These are phyloP conservation scores for Melanotaenia parkinsoni DNA, from an alignment of 2,797 vertebrate species.

Conservation along the genomic window DNA sequence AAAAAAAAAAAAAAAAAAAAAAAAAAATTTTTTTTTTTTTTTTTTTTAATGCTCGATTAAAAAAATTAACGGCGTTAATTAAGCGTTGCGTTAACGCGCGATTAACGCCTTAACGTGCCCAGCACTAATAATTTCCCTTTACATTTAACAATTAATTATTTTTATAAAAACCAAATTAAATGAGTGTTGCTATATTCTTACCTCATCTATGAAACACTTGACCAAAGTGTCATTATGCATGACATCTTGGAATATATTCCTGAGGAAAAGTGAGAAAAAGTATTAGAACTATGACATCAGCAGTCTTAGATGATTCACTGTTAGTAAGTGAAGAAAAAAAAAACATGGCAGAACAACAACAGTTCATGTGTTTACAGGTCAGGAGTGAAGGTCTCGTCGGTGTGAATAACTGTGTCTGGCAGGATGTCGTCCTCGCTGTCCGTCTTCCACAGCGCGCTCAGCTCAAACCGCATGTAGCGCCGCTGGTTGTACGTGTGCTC, in stretches of 20 bases:
- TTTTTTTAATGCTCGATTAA: no score
- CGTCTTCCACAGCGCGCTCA: conserved; percentile 91
- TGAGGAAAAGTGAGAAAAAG: conserved; percentile 50
- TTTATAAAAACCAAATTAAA: no score
- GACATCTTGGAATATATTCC: conserved; percentile 97
- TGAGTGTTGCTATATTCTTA: conserved; percentile 66
- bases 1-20: no score
- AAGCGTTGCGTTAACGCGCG: no score
- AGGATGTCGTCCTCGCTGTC: conserved; percentile 93
- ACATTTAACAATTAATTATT: no score
- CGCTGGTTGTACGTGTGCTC: conserved; percentile 96
- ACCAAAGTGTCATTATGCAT: conserved; percentile 93
- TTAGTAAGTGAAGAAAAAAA: neutral
- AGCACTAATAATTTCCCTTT: no score
- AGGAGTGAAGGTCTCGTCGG: conserved; percentile 94
- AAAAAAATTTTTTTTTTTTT: no score
- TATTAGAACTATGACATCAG: neutral
- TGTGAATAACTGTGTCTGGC: conserved; percentile 91
- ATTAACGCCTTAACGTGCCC: no score
- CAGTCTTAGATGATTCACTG: neutral
- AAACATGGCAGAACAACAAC: neutral
- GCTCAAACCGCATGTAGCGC: conserved; percentile 93
- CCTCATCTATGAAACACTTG: conserved; percentile 95
- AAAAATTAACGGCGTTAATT: no score
- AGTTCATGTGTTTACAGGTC: conserved; percentile 86